A percentile compares a stretch with the other conserved stretches of the same genome.
phyloP scores from a whole-genome alignment of 1,140 invertebrate species.

The Zaprionus inermis region DNA sequence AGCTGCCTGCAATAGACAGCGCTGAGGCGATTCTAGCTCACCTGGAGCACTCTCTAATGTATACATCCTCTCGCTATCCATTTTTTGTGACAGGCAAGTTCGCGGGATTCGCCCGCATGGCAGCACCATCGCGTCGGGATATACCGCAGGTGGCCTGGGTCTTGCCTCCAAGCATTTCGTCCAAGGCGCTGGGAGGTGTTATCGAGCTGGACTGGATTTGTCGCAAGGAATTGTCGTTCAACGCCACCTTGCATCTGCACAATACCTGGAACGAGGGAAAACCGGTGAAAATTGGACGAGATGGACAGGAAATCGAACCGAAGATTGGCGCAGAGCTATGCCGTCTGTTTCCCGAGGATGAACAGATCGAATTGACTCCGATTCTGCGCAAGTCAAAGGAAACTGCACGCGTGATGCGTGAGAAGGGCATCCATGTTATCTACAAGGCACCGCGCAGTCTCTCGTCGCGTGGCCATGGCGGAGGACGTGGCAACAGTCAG shows the following conservation, averaged over 20 bases:
- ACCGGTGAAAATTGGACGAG: conserved; percentile 98
- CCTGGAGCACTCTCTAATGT: not conserved
- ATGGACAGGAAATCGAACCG: conserved; percentile 99
- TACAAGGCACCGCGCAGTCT: conserved; percentile 84
- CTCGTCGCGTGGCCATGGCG: conserved; percentile 84
- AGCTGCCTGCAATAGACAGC: not conserved
- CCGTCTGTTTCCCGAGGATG: conserved; percentile 96
- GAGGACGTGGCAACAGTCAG: conserved; percentile 83
- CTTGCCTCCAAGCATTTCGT: conserved; percentile 95
- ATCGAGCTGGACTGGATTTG: conserved; percentile 99
- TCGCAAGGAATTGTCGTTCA: conserved; percentile 96
- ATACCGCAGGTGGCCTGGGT: conserved; percentile 97
- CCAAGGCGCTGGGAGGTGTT: conserved; percentile 96
- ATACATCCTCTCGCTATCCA: not conserved
- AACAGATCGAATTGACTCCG: conserved; percentile 95
- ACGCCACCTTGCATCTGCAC: conserved; percentile 95
- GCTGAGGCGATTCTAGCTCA: not conserved
- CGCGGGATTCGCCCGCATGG: conserved; percentile 95
- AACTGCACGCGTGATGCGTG: conserved; percentile 86
- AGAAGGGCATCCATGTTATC: conserved; percentile 85
- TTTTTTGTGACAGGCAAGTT: conserved; percentile 86
- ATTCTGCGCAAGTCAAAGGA: conserved; percentile 95
- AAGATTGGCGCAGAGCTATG: conserved; percentile 97
- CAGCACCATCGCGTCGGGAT: conserved; percentile 94
- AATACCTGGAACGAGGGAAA: conserved; percentile 99